phyloP scores from a whole-genome alignment of 2,888 invertebrate species.

The Zhengitettix transpicula region DNA sequence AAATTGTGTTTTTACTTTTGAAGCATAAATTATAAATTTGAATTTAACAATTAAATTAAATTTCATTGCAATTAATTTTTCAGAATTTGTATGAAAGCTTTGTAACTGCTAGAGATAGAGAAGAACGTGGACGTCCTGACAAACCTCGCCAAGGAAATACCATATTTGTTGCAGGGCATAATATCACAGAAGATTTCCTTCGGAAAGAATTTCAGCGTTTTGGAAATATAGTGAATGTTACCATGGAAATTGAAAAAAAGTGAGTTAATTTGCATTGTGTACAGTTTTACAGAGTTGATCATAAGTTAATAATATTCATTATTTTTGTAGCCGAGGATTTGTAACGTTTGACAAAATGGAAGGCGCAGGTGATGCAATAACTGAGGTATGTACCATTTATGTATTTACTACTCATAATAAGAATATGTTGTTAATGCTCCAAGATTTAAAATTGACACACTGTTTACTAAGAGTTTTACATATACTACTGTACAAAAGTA shows the following conservation, averaged over 20 bases:
- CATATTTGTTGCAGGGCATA: conserved; percentile 63
- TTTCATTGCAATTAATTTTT: background rate
- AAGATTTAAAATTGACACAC: no score
- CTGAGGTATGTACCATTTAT: conserved; percentile 32
- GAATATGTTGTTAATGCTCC: no score
- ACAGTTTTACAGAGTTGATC: background rate
- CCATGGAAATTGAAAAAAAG: conserved; percentile 73
- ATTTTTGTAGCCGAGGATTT: conserved; percentile 59
- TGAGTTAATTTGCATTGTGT: conserved; percentile 23
- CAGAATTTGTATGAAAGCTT: conserved; percentile 58
- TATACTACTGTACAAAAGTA: background rate
- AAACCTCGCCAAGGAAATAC: conserved; percentile 63
- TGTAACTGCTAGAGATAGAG: conserved; percentile 47
- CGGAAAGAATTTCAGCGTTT: conserved; percentile 57
- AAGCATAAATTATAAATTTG: background rate
- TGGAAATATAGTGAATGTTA: conserved; percentile 62
- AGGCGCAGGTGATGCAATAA: conserved; percentile 68
- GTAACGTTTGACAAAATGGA: conserved; percentile 84
- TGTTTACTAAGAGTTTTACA: background rate
- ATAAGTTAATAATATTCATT: background rate
- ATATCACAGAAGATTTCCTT: conserved; percentile 62
- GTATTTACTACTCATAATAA: background rate
- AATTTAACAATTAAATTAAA: background rate
- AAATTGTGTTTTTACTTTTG: background rate
- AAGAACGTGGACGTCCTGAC: conserved; percentile 38